phyloP scores from a whole-genome alignment of 2,888 invertebrate species.

The Elmis aenea region DNA sequence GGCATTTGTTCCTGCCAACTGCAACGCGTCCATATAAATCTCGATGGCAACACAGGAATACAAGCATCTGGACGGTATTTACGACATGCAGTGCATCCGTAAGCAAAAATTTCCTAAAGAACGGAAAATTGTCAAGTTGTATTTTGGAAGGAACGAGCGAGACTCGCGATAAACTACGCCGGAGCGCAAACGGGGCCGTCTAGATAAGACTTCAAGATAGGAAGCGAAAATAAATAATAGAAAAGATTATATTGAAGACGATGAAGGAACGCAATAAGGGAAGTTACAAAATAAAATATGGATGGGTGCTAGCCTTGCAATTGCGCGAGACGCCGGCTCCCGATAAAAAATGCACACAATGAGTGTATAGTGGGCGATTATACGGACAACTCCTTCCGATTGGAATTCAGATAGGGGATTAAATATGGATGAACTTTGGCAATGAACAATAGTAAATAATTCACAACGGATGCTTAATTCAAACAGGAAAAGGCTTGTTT shows the following conservation, averaged over 20 bases:
- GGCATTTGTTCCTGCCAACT: too few relatives aligned
- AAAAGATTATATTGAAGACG: slow-evolving; percentile 39
- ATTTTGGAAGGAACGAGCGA: slow-evolving; percentile 18
- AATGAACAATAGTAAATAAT: too few relatives aligned
- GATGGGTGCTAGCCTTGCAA: slow-evolving; percentile 20
- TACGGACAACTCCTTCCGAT: too few relatives aligned
- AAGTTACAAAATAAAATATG: slow-evolving; percentile 28
- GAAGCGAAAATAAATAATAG: slow-evolving; percentile 31
- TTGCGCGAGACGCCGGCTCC: slow-evolving; percentile 4
- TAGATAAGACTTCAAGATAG: slow-evolving; percentile 22
- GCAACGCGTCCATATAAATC: too few relatives aligned
- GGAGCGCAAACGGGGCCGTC: slow-evolving; percentile 16
- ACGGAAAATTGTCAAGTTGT: slow-evolving; percentile 28
- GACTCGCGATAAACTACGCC: slow-evolving; percentile 27
- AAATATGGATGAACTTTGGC: too few relatives aligned
- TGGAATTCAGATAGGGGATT: too few relatives aligned
- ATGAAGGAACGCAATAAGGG: slow-evolving; percentile 33
- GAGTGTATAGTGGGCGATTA: too few relatives aligned
- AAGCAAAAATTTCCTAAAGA: background rate
- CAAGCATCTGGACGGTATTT: too few relatives aligned
- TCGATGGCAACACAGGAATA: too few relatives aligned
- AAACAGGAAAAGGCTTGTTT: too few relatives aligned
- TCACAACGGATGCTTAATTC: too few relatives aligned
- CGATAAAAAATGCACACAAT: slow-evolving; percentile 10
- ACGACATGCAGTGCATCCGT: too few relatives aligned